Percentiles rank a stretch among this genome's conserved stretches.
phyloP scores from a whole-genome alignment of 2,888 invertebrate species.

The Ennomos erosarius region DNA sequence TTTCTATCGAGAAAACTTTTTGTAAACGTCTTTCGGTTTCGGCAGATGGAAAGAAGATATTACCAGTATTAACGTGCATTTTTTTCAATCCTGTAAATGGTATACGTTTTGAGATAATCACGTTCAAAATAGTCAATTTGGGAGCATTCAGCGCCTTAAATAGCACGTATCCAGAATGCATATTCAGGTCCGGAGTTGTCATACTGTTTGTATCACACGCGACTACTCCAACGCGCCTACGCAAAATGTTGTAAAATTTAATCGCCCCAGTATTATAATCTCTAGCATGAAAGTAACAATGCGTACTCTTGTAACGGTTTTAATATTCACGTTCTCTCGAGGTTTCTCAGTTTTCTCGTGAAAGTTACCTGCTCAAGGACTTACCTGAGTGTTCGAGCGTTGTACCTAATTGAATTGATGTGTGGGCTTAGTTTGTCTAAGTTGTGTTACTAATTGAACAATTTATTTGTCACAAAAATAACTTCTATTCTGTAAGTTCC shows the following conservation, averaged over 20 bases:
- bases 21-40: no score
- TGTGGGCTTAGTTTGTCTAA: constrained; percentile 2
- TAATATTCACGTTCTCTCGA: constrained; percentile 20
- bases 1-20: no score
- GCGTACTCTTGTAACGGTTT: constrained; percentile 17
- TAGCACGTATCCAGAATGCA: no score
- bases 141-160: no score
- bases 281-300: constrained; percentile 20
- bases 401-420: constrained; percentile 13
- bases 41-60: no score
- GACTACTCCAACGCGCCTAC: constrained; percentile 14
- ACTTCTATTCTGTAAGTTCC: no score
- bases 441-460: no score
- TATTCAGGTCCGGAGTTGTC: not conserved
- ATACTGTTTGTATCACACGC: not conserved
- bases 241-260: constrained; percentile 32
- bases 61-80: no score
- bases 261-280: constrained; percentile 23
- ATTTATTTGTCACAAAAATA: no score
- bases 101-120: no score
- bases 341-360: constrained; percentile 6
- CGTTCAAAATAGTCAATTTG: no score
- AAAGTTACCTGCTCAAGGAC: constrained; percentile 20
- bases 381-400: constrained; percentile 12
- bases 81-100: no score